phyloP scores from a whole-genome alignment of 2,797 vertebrate genomes.

The Diceros bicornis region DNA sequence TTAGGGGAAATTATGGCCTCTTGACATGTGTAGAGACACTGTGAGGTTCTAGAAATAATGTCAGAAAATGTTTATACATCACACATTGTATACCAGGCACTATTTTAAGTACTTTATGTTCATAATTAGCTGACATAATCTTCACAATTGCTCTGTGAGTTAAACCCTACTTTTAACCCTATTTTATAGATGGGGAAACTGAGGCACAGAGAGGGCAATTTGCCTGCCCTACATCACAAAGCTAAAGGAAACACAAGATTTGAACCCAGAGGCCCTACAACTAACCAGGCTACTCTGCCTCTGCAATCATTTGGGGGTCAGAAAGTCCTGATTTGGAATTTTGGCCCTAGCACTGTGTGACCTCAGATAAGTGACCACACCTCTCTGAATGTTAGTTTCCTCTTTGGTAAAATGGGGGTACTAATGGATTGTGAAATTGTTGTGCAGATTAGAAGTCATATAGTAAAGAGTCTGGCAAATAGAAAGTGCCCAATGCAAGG shows the following conservation, averaged over 20 bases:
- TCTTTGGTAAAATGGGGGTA: neutral
- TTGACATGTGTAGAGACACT: neutral
- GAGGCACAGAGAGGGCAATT: neutral
- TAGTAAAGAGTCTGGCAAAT: neutral
- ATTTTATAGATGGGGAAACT: neutral
- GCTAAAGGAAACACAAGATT: neutral
- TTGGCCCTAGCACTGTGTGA: neutral
- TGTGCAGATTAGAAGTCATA: neutral
- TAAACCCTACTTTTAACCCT: neutral
- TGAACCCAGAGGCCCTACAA: neutral
- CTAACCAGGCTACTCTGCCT: neutral
- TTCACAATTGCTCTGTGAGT: neutral
- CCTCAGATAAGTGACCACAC: neutral
- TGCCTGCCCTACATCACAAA: neutral
- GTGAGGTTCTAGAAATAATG: slow-evolving; percentile 7
- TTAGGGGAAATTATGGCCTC: neutral
- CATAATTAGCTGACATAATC: neutral
- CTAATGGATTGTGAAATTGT: neutral
- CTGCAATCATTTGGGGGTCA: neutral
- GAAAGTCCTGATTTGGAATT: neutral
- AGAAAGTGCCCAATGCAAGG: neutral
- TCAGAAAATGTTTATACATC: neutral
- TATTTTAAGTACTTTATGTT: neutral
- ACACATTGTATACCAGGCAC: neutral
- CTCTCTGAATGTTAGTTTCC: neutral